Evolutionary conservation across 2,113 vertebrate genomes (phyloP).

Genomic region (Hemiscyllium ocellatum): DNA sequence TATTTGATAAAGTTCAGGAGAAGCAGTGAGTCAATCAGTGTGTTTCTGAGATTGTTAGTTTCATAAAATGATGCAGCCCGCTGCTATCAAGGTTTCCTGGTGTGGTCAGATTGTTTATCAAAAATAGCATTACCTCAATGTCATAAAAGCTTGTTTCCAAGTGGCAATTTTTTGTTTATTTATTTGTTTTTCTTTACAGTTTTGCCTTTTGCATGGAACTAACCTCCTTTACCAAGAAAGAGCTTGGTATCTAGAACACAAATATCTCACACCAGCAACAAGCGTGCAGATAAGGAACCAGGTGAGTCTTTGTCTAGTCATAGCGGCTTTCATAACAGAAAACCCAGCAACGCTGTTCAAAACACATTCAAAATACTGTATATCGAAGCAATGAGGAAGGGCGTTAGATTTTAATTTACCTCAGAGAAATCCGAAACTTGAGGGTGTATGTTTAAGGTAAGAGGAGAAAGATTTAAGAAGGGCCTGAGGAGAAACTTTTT

Average conservation of each 20-base stretch:
- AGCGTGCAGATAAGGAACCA: conserved; percentile 50
- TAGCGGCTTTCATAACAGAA: neutral
- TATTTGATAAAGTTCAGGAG: neutral
- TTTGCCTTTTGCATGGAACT: conserved; percentile 55
- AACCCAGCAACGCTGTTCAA: neutral
- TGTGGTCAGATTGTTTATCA: neutral
- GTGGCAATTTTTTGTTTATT: neutral
- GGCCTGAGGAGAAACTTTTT: too few species aligned
- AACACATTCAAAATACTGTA: neutral
- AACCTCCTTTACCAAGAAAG: conserved; percentile 54
- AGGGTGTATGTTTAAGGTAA: too few species aligned
- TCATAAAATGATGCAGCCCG: neutral
- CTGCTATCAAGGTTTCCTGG: neutral
- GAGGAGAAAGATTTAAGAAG: too few species aligned
- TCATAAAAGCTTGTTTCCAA: conserved; percentile 20
- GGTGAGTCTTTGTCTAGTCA: conserved; percentile 43
- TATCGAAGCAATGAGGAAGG: neutral
- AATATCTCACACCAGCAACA: conserved; percentile 45
- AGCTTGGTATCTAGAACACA: conserved; percentile 57
- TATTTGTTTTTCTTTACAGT: conserved; percentile 45
- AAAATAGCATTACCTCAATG: neutral
- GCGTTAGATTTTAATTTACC: neutral
- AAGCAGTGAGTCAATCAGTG: neutral
- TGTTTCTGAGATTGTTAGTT: conserved; percentile 7
- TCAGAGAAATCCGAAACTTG: too few species aligned